Evolutionary conservation across 2,113 vertebrate species (phyloP), one percentile per base, ranked within the genome.

Genomic region (Pithys albifrons): DNA sequence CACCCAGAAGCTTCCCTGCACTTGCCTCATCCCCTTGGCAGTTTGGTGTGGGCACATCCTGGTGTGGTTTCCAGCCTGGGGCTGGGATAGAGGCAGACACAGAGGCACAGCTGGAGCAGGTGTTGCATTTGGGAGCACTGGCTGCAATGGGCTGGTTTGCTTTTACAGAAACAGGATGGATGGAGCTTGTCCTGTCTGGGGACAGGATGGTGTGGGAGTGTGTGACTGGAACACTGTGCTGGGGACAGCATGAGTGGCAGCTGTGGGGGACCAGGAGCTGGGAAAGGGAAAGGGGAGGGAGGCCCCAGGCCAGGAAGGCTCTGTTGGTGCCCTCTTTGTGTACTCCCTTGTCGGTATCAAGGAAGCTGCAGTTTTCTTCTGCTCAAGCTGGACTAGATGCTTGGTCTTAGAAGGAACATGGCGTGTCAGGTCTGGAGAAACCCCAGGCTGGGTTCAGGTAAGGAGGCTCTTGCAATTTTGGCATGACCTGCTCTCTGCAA

Each of bases 351-450:
- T 5, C 3, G 27, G 4, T 62, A 0, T 35, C 23, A 41, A 72
- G 28, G 58, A 85, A 12, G 11, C 58, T 86, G 54, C n/a, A 22
- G 65, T 70, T 90, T 49, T 52, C 51, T 65, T 37, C 76, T 45
- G n/a, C 59, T 70, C 19, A 57, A 16, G 59, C 24, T 1, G 0
- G 25, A 67, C 62, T 45, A 29, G 75, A 19, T 57, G 41, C n/a
- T 88, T 1, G 0, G 29, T 57, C 52, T 61, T 18, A 7, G 0
- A 3, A 65, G 45, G 39, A 77, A 9, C 0, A 2, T 19, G 20
- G 12, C 73, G 45, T 66, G 46, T 45, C 37, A 45, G 19, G 23
- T 66, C 49, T 76, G 49, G 39, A 82, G 64, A 43, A 46, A 65
- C 14, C 15, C 9, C 29, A n/a, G 46, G 46, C 28, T 73, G 31